Percentiles rank a stretch among this genome's conserved stretches.
These are phyloP conservation scores for Muscicapa striata DNA, from an alignment of 2,797 vertebrate species.

Conservation along the genomic window DNA sequence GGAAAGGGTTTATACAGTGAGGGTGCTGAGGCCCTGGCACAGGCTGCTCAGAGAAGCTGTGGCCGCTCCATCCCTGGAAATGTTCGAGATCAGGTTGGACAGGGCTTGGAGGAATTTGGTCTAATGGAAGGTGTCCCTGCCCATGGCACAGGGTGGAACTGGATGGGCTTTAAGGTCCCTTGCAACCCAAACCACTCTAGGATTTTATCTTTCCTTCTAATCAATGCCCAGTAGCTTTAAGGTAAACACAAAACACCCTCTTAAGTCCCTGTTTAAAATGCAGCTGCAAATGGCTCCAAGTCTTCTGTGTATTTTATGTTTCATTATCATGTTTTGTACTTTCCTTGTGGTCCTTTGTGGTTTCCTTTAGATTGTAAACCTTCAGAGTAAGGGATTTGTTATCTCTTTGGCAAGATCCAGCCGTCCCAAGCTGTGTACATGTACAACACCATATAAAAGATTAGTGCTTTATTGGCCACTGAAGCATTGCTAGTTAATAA, in stretches of 20 bases:
- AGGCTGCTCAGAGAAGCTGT: not conserved
- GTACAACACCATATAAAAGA: slow-evolving; percentile 46
- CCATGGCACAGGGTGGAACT: fast-evolving
- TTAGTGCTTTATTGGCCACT: slow-evolving; percentile 58
- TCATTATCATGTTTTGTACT: not conserved
- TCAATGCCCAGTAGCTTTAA: not conserved
- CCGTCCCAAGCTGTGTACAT: not conserved
- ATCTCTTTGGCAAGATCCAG: slow-evolving; percentile 42
- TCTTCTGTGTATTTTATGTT: not conserved
- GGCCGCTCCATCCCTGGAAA: not conserved
- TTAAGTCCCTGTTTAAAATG: not conserved
- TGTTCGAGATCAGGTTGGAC: not conserved
- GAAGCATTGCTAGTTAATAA: slow-evolving; percentile 34
- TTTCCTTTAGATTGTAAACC: not conserved
- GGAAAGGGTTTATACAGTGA: not conserved
- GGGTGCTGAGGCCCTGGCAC: not conserved
- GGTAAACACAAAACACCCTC: not conserved
- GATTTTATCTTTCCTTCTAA: not conserved
- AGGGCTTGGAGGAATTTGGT: not conserved
- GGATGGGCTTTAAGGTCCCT: not conserved
- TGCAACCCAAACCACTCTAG: not conserved
- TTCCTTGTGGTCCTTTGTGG: not conserved
- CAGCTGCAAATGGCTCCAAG: not conserved
- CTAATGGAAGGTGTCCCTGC: not conserved
- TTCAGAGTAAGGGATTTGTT: not conserved